Percentiles rank a stretch among this genome's conserved stretches.
Evolutionary conservation across 2,797 vertebrate genomes (phyloP).

Genomic region (Brachyrhaphis roseni): DNA sequence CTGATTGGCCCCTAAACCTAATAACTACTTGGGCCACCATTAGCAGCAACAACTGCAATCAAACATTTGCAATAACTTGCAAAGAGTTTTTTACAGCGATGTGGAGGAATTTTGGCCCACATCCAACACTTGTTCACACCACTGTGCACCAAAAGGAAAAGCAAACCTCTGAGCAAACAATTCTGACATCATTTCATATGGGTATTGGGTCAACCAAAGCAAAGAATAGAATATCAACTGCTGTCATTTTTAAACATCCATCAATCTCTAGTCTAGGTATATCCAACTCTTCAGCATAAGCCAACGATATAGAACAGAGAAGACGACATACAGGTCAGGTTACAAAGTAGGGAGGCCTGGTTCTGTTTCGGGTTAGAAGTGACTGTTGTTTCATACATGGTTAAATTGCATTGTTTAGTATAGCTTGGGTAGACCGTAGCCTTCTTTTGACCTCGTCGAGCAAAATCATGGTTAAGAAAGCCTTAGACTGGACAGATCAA

Average conservation of each 20-base stretch:
- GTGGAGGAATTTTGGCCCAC: neutral
- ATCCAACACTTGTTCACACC: neutral
- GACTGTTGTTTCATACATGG: neutral
- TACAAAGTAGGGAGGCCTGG: neutral
- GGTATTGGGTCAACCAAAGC: neutral
- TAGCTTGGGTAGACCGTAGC: constrained; percentile 29
- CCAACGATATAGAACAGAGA: neutral
- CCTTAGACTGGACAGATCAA: neutral
- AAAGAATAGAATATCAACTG: neutral
- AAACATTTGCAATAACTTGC: neutral
- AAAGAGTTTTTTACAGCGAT: neutral
- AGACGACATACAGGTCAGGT: neutral
- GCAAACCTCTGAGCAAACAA: too few species aligned
- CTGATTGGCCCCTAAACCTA: neutral
- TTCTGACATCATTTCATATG: neutral
- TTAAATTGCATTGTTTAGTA: neutral
- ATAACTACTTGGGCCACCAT: neutral
- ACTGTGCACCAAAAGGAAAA: neutral
- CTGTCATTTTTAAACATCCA: neutral
- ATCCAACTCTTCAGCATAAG: neutral
- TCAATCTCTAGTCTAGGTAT: neutral
- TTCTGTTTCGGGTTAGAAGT: too few species aligned
- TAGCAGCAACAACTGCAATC: neutral
- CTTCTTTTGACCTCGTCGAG: neutral
- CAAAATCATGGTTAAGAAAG: constrained; percentile 2